These are phyloP conservation scores for Lasioglossum figueresi DNA, from an alignment of 2,888 invertebrate genomes.

Conservation along the genomic window DNA sequence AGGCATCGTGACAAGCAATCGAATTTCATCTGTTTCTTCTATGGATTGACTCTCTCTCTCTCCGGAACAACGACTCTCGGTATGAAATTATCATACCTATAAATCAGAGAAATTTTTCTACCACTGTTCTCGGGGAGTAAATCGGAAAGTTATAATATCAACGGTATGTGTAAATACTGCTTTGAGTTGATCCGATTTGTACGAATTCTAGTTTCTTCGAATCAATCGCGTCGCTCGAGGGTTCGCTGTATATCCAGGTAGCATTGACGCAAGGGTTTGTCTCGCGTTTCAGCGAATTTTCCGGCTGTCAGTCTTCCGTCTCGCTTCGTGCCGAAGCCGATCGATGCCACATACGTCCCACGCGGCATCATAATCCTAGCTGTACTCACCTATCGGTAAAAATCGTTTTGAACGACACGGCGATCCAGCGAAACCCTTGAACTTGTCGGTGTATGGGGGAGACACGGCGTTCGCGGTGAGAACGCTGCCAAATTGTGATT, in stretches of 20 bases:
- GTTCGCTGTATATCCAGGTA: not conserved
- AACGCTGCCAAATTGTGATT: constrained; percentile 40
- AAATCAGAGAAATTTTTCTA: no score
- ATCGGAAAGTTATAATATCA: no score
- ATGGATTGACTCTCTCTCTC: no score
- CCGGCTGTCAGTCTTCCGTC: not conserved
- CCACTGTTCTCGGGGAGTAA: no score
- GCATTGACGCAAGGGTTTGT: not conserved
- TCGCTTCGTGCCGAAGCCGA: not conserved
- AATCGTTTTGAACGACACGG: not conserved
- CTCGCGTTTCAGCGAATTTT: not conserved
- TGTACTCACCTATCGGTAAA: not conserved
- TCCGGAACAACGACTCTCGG: no score
- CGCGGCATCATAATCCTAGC: not conserved
- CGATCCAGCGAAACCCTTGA: constrained; percentile 7
- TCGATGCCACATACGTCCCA: not conserved
- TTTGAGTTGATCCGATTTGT: not conserved
- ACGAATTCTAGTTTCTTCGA: not conserved
- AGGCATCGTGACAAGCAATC: no score
- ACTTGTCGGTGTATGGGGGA: not conserved
- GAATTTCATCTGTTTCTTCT: no score
- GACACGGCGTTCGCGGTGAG: not conserved
- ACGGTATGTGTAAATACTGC: no score
- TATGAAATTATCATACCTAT: no score
- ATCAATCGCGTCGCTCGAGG: not conserved